Evolutionary conservation across 2,797 vertebrate genomes (phyloP), one percentile per base, ranked within the genome.

Genomic region (Intellagama lesueurii): DNA sequence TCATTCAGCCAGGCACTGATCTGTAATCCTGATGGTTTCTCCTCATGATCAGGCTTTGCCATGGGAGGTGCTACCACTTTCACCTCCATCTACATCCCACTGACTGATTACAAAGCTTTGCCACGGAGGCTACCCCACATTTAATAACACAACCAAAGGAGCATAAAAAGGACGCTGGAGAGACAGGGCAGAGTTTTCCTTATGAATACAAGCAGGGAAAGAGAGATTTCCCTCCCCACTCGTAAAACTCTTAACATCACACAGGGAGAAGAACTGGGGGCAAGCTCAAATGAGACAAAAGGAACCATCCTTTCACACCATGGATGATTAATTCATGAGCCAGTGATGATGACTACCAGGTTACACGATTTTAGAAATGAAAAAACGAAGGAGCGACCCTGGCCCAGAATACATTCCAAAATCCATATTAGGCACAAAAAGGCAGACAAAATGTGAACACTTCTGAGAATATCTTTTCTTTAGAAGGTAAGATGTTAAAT

Each of bases 11-110:
- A 35, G 14, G n/a, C 81, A 85, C 32, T 56, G 81, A 85, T 88
- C 68, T 75, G 60, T 84, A 79, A 91, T 81, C 11, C 52, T 81
- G 64, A 83, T 68, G 30, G 81, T 83, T 77, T 22, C 60, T 12
- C 81, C 44, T 64, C 64, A 24, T 24, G 26, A 90, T 52, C 32
- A 69, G 32, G 60, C 44, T 82, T 66, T 44, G 24, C 70, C 49
- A 24, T 56, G 68, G 66, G 75, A 44, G 47, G 64, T 49, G n/a
- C 47, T n/a, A 14, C 5, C 17, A n/a, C 56, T 24, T 11, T 32
- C 30, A 22, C 56, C 4, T 32, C 80, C 22, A 66, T 88, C 52
- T 47, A 24, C 66, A 28, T 52, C 80, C 28, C 60, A n/a, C 73
- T 28, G 75, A 72, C 68, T 30, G 32, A 47, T 12, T n/a, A 47